Evolutionary conservation across 2,888 invertebrate species (phyloP), one percentile per base, ranked within the genome.

Genomic region (Baccha elongata): DNA sequence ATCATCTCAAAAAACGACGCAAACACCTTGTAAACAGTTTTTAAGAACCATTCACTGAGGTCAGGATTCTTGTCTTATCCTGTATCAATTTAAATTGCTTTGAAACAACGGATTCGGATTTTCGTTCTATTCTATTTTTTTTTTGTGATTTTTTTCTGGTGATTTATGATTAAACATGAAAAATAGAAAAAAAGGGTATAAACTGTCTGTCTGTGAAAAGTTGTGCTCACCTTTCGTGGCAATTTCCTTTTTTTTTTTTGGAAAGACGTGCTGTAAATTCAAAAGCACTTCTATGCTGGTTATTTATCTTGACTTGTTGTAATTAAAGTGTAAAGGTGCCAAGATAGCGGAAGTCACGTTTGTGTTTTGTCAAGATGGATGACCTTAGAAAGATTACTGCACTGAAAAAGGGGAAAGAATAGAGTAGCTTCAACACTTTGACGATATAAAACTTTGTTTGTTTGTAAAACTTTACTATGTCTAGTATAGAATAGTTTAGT

Each of bases 301-400:
- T 65, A 74, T 74, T 69, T 58, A 74, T 64, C 68, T 69, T 74
- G 55, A 64, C 69, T 68, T 48, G 50, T 21, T 50, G 53, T 79
- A 68, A 79, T 79, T 73, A 68, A 68, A 55, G 73, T 48, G 53
- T 42, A 53, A 79, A 37, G 60, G 65, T 37, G 55, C 26, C 50
- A 65, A 50, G 50, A 65, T 71, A 67, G 37, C 50, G 50, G 42
- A 78, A 52, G 78, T 65, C 72, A 67, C 58, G 72, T 76, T 50
- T 69, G 19, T 40, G 29, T 44, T 8, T 29, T 29, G 19, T 29
- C 29, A 44, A 60, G 29, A 60, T 44, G 13, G n/a, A 60, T 29
- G 44, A 17, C n/a, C 26, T 26, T 1, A 40, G 23, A 4, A 7
- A 52, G 8, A 21, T 13, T 13, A 29, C 15, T 29, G 1, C 13